Evolutionary conservation across 1,140 invertebrate species (phyloP).

Genomic region (Neomicropteryx cornuta): DNA sequence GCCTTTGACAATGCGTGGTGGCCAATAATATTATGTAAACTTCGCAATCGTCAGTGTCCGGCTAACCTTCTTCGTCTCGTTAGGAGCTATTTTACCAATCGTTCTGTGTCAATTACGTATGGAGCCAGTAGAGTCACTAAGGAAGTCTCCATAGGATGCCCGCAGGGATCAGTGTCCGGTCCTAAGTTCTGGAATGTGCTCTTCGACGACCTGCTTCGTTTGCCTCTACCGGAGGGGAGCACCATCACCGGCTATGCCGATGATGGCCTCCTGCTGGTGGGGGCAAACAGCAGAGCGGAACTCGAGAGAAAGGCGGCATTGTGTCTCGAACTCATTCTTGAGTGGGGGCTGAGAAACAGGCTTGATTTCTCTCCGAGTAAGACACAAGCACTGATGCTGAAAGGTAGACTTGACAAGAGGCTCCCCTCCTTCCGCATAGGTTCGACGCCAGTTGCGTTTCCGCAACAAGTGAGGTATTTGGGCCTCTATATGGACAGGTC

Average conservation of each 20-base stretch:
- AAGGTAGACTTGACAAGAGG: slow-evolving; percentile 13
- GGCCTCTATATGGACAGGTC: slow-evolving; percentile 4
- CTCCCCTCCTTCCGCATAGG: slow-evolving; percentile 10
- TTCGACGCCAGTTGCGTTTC: too few species aligned
- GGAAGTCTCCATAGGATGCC: slow-evolving; percentile 24
- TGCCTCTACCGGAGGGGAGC: slow-evolving; percentile 13
- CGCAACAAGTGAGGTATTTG: too few species aligned
- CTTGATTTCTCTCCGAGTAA: slow-evolving; percentile 13
- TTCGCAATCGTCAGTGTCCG: slow-evolving; percentile 13
- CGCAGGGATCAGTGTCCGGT: slow-evolving; percentile 34
- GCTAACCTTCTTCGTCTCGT: slow-evolving; percentile 18
- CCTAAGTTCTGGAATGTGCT: slow-evolving; percentile 30
- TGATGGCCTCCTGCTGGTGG: slow-evolving; percentile 21
- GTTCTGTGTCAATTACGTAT: slow-evolving; percentile 13
- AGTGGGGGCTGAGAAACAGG: slow-evolving; percentile 16
- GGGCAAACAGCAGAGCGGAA: slow-evolving; percentile 14
- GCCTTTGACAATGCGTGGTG: slow-evolving; percentile 33
- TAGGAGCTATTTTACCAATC: slow-evolving; percentile 20
- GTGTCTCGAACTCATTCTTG: slow-evolving; percentile 1
- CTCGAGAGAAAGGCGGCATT: slow-evolving; percentile 14
- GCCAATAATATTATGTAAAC: slow-evolving; percentile 20
- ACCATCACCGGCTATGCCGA: slow-evolving; percentile 24
- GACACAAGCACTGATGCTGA: slow-evolving; percentile 12
- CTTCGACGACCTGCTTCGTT: slow-evolving; percentile 23
- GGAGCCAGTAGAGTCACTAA: slow-evolving; percentile 10